A percentile compares a stretch with the other conserved stretches of the same genome.
These are phyloP conservation scores for Macrobrachium nipponense DNA, from an alignment of 1,140 invertebrate species.

Conservation along the genomic window DNA sequence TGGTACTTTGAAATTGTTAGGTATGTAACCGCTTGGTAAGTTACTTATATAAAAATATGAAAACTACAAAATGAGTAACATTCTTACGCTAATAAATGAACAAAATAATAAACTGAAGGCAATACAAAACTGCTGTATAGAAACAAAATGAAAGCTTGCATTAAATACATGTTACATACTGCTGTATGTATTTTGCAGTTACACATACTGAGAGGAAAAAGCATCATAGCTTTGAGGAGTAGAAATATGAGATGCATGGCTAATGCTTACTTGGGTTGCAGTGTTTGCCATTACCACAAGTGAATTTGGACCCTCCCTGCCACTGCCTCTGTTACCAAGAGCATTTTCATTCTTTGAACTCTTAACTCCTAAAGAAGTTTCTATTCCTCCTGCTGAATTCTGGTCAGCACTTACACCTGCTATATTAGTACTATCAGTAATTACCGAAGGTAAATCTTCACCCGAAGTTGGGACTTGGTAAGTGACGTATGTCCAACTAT, in stretches of 20 bases:
- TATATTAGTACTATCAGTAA: slow-evolving; percentile 37
- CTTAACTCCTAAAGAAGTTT: neutral
- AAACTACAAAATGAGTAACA: too few species aligned
- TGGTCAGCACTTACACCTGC: slow-evolving; percentile 18
- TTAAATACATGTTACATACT: too few species aligned
- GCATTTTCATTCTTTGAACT: slow-evolving; percentile 1
- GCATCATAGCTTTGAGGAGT: slow-evolving; percentile 28
- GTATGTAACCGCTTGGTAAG: too few species aligned
- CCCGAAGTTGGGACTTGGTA: slow-evolving; percentile 41
- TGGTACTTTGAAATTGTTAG: too few species aligned
- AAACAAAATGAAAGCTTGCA: too few species aligned
- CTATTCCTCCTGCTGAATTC: neutral
- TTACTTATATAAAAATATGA: too few species aligned
- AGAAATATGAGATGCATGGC: slow-evolving; percentile 14
- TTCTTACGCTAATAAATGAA: too few species aligned
- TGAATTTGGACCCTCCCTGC: slow-evolving; percentile 11
- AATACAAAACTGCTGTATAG: too few species aligned
- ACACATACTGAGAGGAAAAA: slow-evolving; percentile 43
- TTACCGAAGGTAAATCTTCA: slow-evolving; percentile 39
- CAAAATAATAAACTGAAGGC: too few species aligned
- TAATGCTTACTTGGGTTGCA: slow-evolving; percentile 21
- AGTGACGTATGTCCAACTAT: slow-evolving; percentile 54
- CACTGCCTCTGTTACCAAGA: neutral
- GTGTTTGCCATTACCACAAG: slow-evolving; percentile 26
- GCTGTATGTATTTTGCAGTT: neutral